Base-by-base conservation (phyloP, 1,140 invertebrate species). In the Drosophila lacertosa region DNA sequence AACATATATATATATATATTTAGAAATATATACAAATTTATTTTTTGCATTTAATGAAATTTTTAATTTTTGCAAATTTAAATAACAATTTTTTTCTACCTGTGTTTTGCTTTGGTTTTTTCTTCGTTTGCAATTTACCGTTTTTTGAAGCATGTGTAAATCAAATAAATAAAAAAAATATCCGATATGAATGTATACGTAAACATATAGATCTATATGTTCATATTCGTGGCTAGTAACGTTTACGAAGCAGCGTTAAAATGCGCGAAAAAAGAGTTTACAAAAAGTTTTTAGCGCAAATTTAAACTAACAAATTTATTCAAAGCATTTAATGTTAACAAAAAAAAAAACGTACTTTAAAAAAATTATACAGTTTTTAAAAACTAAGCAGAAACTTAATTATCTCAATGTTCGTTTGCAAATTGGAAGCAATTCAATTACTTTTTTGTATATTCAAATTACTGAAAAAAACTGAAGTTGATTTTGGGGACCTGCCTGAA, bases 301-400 rank as follows among this genome's bases (percentile, higher is more conserved):
- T 65, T 57, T 35, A 62, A 40, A 74, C 35, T 42, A 62, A 62
- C 55, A 76, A 62, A 75, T 75, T 62, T 81, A 81, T 72, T 57
- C 69, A 81, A 59, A 81, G 77, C 77, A 80, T 80, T 72, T 76
- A 76, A 81, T 80, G 72, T 76, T 80, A 81, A 62, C 62, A 74
- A 70, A 42, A 33, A 44, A 53, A 47, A 66, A 81, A 65, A 59
- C 24, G 60, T 60, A 53, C 53, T 53, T 64, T 63, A 10, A 13
- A 33, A 39, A 42, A 2, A 33, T 26, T 11, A 45, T 20, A 37
- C 20, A 47, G 37, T 42, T 62, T 18, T 22, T n/a, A n/a, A 39
- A 60, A 20, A 44, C 6, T 9, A 11, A 7, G 22, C 11, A 42
- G 13, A 42, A 18, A 10, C 16, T 18, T 42, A 42, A 42, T 20